Conservation (phyloP, 2,888 invertebrate genomes). For the Aporophyla lueneburgensis region DNA sequence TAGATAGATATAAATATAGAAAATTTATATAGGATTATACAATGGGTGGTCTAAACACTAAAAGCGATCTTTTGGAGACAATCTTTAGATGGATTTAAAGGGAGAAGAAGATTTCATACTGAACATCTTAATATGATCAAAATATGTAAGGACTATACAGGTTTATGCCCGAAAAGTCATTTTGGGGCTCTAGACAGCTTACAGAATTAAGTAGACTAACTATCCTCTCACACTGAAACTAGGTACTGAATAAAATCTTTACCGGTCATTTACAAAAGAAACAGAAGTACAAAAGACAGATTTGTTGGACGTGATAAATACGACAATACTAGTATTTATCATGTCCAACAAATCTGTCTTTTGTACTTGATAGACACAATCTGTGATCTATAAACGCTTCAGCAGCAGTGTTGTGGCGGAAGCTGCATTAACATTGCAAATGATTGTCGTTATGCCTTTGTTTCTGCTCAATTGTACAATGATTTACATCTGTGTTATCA, state of each 20-base stretch:
- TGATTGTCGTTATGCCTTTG: conserved; percentile 36
- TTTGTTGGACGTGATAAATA: no score
- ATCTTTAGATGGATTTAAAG: no score
- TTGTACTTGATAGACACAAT: not conserved
- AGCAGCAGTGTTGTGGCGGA: conserved; percentile 12
- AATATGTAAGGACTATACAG: not conserved
- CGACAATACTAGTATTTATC: not conserved
- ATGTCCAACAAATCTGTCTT: not conserved
- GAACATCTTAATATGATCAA: no score
- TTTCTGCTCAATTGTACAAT: conserved; percentile 28
- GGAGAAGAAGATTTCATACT: not conserved
- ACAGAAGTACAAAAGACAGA: no score
- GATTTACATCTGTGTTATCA: conserved; percentile 34
- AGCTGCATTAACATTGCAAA: conserved; percentile 36
- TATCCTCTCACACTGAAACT: no score
- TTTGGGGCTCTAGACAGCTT: not conserved
- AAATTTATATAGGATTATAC: no score
- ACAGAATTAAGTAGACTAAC: not conserved
- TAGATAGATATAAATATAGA: no score
- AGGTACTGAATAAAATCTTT: no score
- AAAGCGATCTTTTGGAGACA: no score
- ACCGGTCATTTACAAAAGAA: no score
- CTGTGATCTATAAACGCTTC: conserved; percentile 9
- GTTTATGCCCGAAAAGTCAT: not conserved
- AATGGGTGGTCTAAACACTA: no score